Evolutionary conservation across 30 jellyfish, hydroid and myxozoan genomes (phyloP).

Genomic region (Chrysaora quinquecirrha): DNA sequence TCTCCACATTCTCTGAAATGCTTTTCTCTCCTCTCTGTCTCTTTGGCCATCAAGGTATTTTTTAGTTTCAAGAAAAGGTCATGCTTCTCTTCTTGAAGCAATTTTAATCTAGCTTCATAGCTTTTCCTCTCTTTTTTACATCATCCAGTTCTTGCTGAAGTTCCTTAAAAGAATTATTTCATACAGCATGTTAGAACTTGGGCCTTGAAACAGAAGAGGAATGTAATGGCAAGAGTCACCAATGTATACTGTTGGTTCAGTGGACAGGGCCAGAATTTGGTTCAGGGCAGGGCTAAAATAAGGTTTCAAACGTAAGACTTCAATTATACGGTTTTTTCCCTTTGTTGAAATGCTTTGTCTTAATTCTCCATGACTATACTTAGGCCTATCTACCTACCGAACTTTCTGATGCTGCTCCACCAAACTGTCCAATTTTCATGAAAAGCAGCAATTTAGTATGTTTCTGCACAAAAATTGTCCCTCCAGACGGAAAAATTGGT

Average conservation of each 20-base stretch:
- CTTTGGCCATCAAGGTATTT: slow-evolving; percentile 56
- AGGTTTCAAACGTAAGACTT: background rate
- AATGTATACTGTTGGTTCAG: too few species aligned
- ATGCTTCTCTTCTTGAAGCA: slow-evolving; percentile 51
- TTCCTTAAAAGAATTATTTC: background rate
- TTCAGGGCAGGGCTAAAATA: background rate
- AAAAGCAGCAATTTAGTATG: too few species aligned
- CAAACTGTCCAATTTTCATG: too few species aligned
- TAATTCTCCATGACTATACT: too few species aligned
- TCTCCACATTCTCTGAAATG: background rate
- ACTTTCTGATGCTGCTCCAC: too few species aligned
- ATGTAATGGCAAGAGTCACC: too few species aligned
- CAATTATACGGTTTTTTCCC: background rate
- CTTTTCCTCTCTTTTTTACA: slow-evolving; percentile 9
- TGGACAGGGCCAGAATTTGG: background rate
- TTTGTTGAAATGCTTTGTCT: too few species aligned
- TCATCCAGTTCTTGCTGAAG: slow-evolving; percentile 20
- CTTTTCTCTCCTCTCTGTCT: slow-evolving; percentile 34
- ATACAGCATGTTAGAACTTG: background rate
- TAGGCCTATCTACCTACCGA: too few species aligned
- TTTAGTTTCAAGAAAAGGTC: slow-evolving; percentile 36
- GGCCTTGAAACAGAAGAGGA: background rate
- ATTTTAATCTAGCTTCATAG: slow-evolving; percentile 15
- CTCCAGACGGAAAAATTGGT: too few species aligned
- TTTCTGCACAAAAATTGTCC: too few species aligned